A percentile compares a stretch with the other conserved stretches of the same genome.
These are phyloP conservation scores for Limulus polyphemus DNA, from an alignment of 2,888 invertebrate species.

Conservation along the genomic window DNA sequence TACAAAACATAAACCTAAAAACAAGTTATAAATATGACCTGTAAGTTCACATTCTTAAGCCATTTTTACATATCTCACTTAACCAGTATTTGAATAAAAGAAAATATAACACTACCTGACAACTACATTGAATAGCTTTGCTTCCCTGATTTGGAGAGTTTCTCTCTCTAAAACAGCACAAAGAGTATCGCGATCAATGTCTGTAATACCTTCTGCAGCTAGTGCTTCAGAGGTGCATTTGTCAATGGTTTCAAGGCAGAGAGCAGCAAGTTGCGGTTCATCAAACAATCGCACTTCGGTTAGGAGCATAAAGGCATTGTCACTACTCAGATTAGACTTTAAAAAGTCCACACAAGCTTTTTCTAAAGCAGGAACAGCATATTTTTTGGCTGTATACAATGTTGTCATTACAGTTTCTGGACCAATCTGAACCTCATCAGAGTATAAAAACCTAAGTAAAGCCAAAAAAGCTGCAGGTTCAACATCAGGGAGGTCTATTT, in stretches of 20 bases:
- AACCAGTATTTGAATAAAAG: neutral
- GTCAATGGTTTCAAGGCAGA: conserved; percentile 70
- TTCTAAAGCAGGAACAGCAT: conserved; percentile 69
- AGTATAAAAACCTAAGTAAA: conserved; percentile 54
- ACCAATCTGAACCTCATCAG: conserved; percentile 68
- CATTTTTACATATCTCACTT: neutral
- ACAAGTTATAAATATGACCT: no score
- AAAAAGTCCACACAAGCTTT: conserved; percentile 68
- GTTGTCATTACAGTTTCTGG: conserved; percentile 78
- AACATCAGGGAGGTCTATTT: conserved; percentile 68
- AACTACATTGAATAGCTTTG: conserved; percentile 60
- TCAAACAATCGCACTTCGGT: conserved; percentile 67
- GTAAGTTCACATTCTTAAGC: neutral
- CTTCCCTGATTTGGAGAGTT: conserved; percentile 62
- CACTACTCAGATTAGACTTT: conserved; percentile 57
- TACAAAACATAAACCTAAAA: no score
- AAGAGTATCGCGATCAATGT: conserved; percentile 65
- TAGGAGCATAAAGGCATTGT: conserved; percentile 68
- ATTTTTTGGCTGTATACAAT: conserved; percentile 72
- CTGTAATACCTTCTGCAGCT: conserved; percentile 63
- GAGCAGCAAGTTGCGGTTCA: conserved; percentile 62
- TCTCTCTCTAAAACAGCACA: conserved; percentile 63
- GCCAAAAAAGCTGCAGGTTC: conserved; percentile 68
- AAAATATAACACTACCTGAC: conserved; percentile 38
- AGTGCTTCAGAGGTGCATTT: conserved; percentile 67